Evolutionary conservation across 2,797 vertebrate genomes (phyloP), one percentile per base, ranked within the genome.

Genomic region (Balearica regulorum): DNA sequence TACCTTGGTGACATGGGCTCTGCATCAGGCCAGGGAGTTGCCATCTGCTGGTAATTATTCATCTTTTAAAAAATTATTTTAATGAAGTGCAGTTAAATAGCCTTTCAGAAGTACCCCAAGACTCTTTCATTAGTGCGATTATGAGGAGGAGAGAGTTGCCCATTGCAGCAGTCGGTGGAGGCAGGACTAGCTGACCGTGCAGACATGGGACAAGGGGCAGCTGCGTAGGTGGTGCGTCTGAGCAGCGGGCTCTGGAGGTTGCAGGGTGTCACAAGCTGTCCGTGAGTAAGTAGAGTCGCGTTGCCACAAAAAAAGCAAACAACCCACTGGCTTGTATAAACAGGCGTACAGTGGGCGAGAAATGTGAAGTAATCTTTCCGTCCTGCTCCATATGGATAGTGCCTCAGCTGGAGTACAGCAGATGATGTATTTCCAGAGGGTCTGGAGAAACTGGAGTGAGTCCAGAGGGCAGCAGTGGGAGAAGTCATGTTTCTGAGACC

Each of bases 181-280:
- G 54, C n/a, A 61, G 73, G 37, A 29, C 31, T 11, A 20, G n/a
- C 6, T 51, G 66, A n/a, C 43, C 3, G 1, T 11, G 39, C 25
- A 65, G 72, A 25, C 0, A 0, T 41, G 48, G 28, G n/a, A 29
- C 0, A 3, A 73, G 65, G 9, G 37, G 2, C 11, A 20, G 79
- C 44, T 7, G 2, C 0, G 2, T 70, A 44, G 39, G 60, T 55
- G 77, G 31, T 73, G 20, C 1, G 0, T n/a, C 6, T 62, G 35
- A 17, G n/a, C 19, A 66, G 24, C 0, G 5, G 25, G 44, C 19
- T 76, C 66, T 53, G 83, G 66, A 37, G 26, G 62, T 39, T 76
- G 46, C n/a, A n/a, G 73, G 28, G n/a, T 73, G 41, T 43, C 93
- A 57, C 73, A 70, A 60, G 25, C 60, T 44, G 35, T 35, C 35